A percentile compares a stretch with the other conserved stretches of the same genome.
Conservation (phyloP, 2,113 vertebrate species). For the Neolamprologus modestus region DNA sequence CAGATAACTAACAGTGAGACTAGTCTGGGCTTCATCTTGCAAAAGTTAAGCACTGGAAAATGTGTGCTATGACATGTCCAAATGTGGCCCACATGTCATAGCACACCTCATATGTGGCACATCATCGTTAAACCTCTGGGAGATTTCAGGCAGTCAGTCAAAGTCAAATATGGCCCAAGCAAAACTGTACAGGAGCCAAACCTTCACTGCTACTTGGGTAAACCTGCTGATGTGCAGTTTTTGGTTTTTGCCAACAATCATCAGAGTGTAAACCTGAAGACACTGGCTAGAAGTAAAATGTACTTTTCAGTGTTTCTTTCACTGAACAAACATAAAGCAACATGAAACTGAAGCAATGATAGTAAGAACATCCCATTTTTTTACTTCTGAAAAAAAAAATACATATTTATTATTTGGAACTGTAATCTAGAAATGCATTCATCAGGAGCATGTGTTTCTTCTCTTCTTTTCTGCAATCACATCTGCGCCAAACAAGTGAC, state of each 20-base stretch:
- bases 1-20: not conserved
- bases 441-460: not conserved
- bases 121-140: not conserved
- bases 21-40: not conserved
- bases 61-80: not conserved
- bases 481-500: not conserved
- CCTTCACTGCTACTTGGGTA: not conserved
- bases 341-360: not conserved
- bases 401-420: not conserved
- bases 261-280: not conserved
- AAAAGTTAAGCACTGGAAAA: not conserved
- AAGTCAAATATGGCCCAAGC: not conserved
- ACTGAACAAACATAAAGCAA: not conserved
- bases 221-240: not conserved
- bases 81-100: not conserved
- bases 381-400: not conserved
- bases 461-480: not conserved
- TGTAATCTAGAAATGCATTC: not conserved
- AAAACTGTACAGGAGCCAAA: not conserved
- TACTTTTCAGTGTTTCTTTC: not conserved
- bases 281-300: not conserved
- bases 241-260: not conserved
- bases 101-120: not conserved
- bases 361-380: not conserved
- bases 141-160: not conserved